Conservation (phyloP, 2,113 vertebrate genomes). For the Amphiprion percula region DNA sequence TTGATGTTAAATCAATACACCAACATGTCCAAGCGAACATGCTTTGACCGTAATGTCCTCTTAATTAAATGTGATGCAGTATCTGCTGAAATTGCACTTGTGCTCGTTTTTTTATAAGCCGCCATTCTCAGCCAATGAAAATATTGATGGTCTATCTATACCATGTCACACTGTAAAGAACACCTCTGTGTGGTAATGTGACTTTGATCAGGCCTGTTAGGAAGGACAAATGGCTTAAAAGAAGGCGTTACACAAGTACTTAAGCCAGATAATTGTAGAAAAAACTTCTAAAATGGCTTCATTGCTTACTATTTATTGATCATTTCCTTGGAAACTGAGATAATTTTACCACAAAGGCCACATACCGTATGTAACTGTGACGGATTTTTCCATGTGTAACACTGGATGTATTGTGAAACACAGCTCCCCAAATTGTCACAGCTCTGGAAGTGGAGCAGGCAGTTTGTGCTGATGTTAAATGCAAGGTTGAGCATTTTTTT, state of each 20-base stretch:
- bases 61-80: conserved; percentile 59
- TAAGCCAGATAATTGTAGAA: neutral
- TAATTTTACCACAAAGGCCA: neutral
- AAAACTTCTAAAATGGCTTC: neutral
- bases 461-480: conserved; percentile 45
- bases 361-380: neutral
- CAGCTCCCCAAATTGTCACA: neutral
- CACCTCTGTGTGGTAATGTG: neutral
- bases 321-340: neutral
- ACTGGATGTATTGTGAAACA: conserved; percentile 1
- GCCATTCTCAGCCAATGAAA: conserved; percentile 6
- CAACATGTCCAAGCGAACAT: conserved; percentile 45
- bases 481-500: conserved; percentile 18
- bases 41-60: conserved; percentile 48
- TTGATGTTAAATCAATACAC: conserved; percentile 62
- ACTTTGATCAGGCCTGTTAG: conserved; percentile 35
- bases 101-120: neutral
- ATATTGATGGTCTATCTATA: conserved; percentile 40
- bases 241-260: neutral
- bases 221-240: conserved; percentile 39
- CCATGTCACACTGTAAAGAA: conserved; percentile 5
- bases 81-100: conserved; percentile 54
- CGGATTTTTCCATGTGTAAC: conserved; percentile 20
- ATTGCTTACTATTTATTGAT: neutral
- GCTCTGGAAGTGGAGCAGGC: conserved; percentile 8